A percentile compares a stretch with the other conserved stretches of the same genome.
Evolutionary conservation across 2,888 invertebrate species (phyloP).

Genomic region (Drosophila demipolita): DNA sequence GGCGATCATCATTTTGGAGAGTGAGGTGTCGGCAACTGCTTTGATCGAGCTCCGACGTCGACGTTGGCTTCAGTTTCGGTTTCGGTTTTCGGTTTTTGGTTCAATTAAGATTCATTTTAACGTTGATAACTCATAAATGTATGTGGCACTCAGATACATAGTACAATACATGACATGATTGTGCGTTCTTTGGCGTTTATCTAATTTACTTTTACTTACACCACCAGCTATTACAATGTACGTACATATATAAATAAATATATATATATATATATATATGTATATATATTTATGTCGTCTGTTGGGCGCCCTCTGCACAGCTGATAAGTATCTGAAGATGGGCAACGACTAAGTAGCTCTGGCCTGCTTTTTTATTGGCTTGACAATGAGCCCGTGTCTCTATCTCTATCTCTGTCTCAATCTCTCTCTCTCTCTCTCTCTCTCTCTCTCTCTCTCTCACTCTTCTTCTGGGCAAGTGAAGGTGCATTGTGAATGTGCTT

Average conservation of each 20-base stretch:
- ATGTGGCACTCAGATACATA: slow-evolving; percentile 26
- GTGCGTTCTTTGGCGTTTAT: slow-evolving; percentile 71
- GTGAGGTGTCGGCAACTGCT: slow-evolving; percentile 50
- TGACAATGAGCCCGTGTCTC: slow-evolving; percentile 73
- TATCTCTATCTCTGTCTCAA: neutral
- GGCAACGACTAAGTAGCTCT: slow-evolving; percentile 25
- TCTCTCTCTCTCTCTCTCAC: neutral
- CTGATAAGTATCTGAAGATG: slow-evolving; percentile 60
- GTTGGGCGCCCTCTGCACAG: slow-evolving; percentile 57
- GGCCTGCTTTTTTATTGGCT: slow-evolving; percentile 69
- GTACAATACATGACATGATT: slow-evolving; percentile 63
- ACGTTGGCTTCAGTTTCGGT: slow-evolving; percentile 54
- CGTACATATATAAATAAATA: neutral
- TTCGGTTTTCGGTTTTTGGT: slow-evolving; percentile 63
- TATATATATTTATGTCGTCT: slow-evolving; percentile 26
- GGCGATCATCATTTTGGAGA: slow-evolving; percentile 39
- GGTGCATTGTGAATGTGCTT: slow-evolving; percentile 55
- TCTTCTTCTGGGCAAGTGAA: slow-evolving; percentile 22
- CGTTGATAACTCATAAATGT: slow-evolving; percentile 41
- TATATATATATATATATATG: neutral
- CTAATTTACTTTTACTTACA: slow-evolving; percentile 79
- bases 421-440: slow-evolving; percentile 1
- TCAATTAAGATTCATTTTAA: slow-evolving; percentile 79
- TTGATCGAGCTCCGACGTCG: slow-evolving; percentile 51
- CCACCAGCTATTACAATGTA: slow-evolving; percentile 33